Base-by-base conservation (phyloP, 2,888 invertebrate genomes). In the Drosophila histrio region DNA sequence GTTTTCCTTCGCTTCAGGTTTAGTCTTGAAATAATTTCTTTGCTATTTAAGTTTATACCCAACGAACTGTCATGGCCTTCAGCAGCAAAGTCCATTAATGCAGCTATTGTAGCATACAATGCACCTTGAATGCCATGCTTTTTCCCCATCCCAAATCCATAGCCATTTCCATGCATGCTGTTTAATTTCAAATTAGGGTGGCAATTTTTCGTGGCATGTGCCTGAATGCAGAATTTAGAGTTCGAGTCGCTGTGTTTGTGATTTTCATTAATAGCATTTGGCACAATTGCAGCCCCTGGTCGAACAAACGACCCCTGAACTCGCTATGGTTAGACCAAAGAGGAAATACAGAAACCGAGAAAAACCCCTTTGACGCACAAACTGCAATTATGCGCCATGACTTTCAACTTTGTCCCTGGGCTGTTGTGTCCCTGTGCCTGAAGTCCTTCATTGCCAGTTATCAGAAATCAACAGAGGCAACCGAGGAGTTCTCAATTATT, bases 261-360 rank as follows among this genome's bases (percentile, higher is more conserved):
- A 86, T 86, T 81, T 80, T 79, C 86, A 86, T 84, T 86, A 84
- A 84, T 73, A 66, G 68, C 79, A 84, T 85, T 85, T 77, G 72
- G 78, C 71, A 70, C 69, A 78, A 71, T 61, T 76, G 73, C 84
- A 78, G 41, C 73, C 65, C 58, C 41, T 57, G 28, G 26, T 11
- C 36, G 30, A n/a, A 3, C 34, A 44, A 19, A 9, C 24, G n/a
- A 36, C 71, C 49, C 17, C 34, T 9, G 11, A 28, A 21, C 21
- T 21, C 32, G 6, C 2, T 13, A 32, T 13, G 13, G 32, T 32
- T 13, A 15, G 24, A 9, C 43, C 26, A 26, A 17, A 43, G n/a
- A n/a, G n/a, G n/a, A n/a, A n/a, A n/a, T n/a, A n/a, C n/a, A n/a
- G n/a, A n/a, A n/a, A n/a, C n/a, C n/a, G n/a, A n/a, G n/a, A 24